Conservation (phyloP, 2,113 vertebrate genomes). For the Paratilapia polleni region DNA sequence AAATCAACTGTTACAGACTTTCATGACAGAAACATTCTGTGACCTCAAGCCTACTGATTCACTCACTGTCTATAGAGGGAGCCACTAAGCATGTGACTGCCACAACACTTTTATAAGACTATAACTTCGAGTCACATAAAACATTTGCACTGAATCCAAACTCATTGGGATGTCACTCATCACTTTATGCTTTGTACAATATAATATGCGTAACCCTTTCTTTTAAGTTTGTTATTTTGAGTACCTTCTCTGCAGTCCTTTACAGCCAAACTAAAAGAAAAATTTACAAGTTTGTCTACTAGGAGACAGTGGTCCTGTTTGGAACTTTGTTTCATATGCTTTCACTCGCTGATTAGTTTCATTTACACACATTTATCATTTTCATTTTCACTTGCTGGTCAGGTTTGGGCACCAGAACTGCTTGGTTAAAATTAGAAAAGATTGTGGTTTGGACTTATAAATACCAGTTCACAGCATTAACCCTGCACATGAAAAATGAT, state of each 20-base stretch:
- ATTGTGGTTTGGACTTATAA: no score
- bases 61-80: constrained; percentile 37
- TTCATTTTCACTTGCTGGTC: no score
- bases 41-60: background rate
- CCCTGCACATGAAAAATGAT: no score
- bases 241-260: background rate
- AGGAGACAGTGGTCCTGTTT: background rate
- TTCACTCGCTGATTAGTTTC: background rate
- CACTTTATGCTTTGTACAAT: background rate
- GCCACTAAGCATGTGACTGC: constrained; percentile 29
- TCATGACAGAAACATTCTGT: constrained; percentile 12
- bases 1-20: constrained; percentile 41
- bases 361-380: background rate
- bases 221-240: background rate
- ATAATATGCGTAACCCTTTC: background rate
- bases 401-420: no score
- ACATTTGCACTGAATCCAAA: background rate
- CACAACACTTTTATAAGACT: constrained; percentile 1
- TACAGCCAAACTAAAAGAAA: background rate
- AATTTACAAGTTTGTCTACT: background rate
- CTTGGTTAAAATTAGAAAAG: no score
- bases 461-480: no score
- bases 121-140: background rate
- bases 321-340: background rate
- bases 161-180: no score